Conservation (phyloP, 2,113 vertebrate genomes). For the Hemichromis elongatus region DNA sequence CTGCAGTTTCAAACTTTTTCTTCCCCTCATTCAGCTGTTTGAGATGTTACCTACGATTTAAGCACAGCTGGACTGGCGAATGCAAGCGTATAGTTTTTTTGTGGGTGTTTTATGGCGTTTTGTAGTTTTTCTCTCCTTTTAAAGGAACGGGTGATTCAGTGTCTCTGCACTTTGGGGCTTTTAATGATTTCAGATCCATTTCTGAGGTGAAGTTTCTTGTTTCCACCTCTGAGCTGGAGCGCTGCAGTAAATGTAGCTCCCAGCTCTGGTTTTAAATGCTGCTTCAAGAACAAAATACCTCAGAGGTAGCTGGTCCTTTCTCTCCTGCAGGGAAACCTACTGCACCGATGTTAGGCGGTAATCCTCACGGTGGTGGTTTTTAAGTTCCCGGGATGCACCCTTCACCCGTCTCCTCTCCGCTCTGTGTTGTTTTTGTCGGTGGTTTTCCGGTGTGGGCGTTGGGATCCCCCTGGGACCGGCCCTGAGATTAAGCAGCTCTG, state of each 20-base stretch:
- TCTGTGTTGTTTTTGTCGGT: not conserved
- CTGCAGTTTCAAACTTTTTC: not conserved
- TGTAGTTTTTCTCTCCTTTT: not conserved
- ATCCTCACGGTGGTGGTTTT: not conserved
- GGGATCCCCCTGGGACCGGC: not conserved
- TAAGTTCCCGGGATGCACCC: not conserved
- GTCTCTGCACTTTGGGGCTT: not conserved
- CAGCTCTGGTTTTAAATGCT: not conserved
- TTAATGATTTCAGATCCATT: not conserved
- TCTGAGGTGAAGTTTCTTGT: not conserved
- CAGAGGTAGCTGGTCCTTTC: not conserved
- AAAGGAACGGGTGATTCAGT: not conserved
- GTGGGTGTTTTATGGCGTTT: not conserved
- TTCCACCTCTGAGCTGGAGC: not conserved
- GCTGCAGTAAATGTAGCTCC: not conserved
- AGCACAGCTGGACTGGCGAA: not conserved
- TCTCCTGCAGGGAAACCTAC: not conserved
- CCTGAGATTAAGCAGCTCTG: not conserved
- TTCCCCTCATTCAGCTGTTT: not conserved
- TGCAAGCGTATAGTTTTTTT: accelerated
- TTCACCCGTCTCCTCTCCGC: not conserved
- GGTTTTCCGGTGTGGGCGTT: not conserved
- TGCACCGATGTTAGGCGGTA: not conserved
- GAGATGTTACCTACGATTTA: not conserved
- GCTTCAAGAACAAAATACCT: not conserved